Base-by-base conservation (phyloP, 2,888 invertebrate species). In the Abrostola triplasia region DNA sequence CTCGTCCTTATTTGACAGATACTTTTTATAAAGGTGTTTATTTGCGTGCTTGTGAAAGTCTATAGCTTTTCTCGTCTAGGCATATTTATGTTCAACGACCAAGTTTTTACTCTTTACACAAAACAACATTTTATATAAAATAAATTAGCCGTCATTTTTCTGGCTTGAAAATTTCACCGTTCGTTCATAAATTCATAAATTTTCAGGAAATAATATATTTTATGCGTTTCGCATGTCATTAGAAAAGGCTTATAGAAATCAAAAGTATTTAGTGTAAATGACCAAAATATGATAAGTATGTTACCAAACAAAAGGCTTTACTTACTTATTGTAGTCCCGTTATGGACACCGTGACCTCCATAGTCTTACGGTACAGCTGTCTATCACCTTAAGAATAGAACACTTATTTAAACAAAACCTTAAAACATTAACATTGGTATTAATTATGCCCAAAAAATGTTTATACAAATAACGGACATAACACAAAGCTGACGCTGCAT, bases 311-410 rank as follows among this genome's bases (percentile, higher is more conserved):
- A 59, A 62, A 73, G 58, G 36, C 36, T 47, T 50, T 40, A 59
- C 44, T 44, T 36, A 49, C 48, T 12, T 52, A 65, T 53, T 57
- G 53, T 47, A 10, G 60, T 73, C 51, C 76, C 76, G 76, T 67
- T 76, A 59, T 24, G 5, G 55, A 36, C 50, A 58, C 13, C 11
- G 36, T 56, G n/a, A 67, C 59, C 73, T 48, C 60, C 35, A 41
- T 35, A 37, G 24, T 47, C 54, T 73, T 59, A 56, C 67, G 55
- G 73, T 70, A 65, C n/a, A 13, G 41, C 24, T 40, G 9, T 37
- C 12, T 36, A 44, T 12, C 49, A 49, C 47, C 0, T 36, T 9
- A 9, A 49, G 24, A 49, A 41, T 1, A 10, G n/a, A 13, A 42
- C 41, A 12, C 44, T 37, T 41, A 50, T 42, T 50, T 35, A 53